Evolutionary conservation across 2,888 invertebrate genomes (phyloP), one percentile per base, ranked within the genome.

Genomic region (Thymelicus acteon): DNA sequence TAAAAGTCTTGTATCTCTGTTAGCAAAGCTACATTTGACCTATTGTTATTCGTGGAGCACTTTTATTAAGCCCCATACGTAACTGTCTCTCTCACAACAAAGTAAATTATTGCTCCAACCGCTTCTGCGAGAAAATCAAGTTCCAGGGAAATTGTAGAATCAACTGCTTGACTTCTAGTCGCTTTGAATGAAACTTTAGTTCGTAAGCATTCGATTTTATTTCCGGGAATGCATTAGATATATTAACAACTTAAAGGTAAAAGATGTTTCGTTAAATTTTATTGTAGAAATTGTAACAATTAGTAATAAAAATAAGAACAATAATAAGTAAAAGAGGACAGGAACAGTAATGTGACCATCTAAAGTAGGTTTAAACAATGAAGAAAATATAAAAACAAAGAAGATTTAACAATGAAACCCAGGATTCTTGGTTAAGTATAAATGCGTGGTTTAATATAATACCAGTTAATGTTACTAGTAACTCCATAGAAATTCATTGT

Each of bases 41-140:
- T 66, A 66, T 66, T 71, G 65, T 70, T 71, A 71, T 60, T 60
- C 65, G 73, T 69, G 75, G 76, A 79, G 82, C 79, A 80, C 81
- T 85, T 86, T 85, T 85, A 87, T 85, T 83, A 80, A 82, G 78
- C 78, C 77, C 75, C 77, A 80, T 79, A 79, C 73, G 78, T 77
- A 77, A 77, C 78, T 75, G 78, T 82, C 78, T 78, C 76, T 71
- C 80, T 80, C 79, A 77, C 78, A 78, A 82, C 84, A 83, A 81
- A 79, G 80, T 82, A 84, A 85, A 83, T 82, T 80, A 83, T 82
- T 79, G 80, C 82, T 66, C 75, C 79, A 75, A 80, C 85, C 82
- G 80, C 72, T 67, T 72, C 65, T 52, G 68, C 72, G 66, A 73
- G 71, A 58, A 76, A 72, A 73, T 72, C 73, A 74, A 75, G 70